phyloP scores from a whole-genome alignment of 2,797 vertebrate species.

The Triplophysa bombifrons region DNA sequence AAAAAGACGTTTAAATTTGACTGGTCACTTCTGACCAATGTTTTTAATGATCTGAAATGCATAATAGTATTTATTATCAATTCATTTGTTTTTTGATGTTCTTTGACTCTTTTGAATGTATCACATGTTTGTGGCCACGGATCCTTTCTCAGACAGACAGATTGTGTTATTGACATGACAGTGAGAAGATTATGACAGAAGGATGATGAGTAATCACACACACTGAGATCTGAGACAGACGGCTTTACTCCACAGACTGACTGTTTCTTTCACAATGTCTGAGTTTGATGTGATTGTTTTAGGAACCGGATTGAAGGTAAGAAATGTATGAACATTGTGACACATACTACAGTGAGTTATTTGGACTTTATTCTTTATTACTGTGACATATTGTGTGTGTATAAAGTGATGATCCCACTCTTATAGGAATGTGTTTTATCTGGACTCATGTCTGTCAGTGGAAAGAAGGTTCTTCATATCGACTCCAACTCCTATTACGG shows the following conservation, averaged over 20 bases:
- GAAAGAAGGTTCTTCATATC: constrained; percentile 80
- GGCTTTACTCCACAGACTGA: not conserved
- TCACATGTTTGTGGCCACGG: not conserved
- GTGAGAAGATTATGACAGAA: constrained; percentile 72
- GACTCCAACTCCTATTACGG: constrained; percentile 75
- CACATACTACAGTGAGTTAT: too few relatives aligned
- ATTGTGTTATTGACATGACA: not conserved
- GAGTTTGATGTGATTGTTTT: constrained; percentile 81
- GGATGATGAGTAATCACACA: constrained; percentile 58
- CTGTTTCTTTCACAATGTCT: constrained; percentile 61
- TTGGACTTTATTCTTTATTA: too few relatives aligned
- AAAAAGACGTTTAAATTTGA: too few relatives aligned
- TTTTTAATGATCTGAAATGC: too few relatives aligned
- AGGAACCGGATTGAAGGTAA: constrained; percentile 81
- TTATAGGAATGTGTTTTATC: constrained; percentile 78
- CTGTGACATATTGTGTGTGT: too few relatives aligned
- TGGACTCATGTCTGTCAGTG: constrained; percentile 72
- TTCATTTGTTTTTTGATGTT: too few relatives aligned
- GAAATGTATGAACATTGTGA: not conserved
- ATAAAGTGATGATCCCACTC: not conserved
- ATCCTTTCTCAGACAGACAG: not conserved
- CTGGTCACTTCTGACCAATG: too few relatives aligned
- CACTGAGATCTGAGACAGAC: not conserved
- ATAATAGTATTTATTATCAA: too few relatives aligned
- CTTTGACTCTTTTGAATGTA: too few relatives aligned